phyloP scores from a whole-genome alignment of 2,113 vertebrate species.

The Greenwoodochromis staneri region DNA sequence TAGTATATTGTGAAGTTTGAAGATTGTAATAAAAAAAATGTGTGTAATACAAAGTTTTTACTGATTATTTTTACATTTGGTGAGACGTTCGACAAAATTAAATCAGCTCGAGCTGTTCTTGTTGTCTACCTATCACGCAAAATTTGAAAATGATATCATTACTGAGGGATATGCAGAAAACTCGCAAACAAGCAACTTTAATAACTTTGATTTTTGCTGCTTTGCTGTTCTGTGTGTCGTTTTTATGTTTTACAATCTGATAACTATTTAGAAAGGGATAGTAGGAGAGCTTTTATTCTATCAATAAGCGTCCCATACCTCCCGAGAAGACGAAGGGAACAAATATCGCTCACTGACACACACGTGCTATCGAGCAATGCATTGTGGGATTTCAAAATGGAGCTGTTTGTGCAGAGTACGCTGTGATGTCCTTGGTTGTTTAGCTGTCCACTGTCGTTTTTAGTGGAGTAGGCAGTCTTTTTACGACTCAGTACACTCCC shows the following conservation, averaged over 20 bases:
- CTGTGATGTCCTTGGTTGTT: background rate
- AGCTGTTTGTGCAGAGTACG: background rate
- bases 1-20: background rate
- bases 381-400: slow-evolving; percentile 67
- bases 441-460: background rate
- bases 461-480: background rate
- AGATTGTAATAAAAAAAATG: background rate
- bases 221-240: background rate
- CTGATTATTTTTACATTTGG: background rate
- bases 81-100: background rate
- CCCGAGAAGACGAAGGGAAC: background rate
- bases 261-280: background rate
- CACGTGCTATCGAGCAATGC: slow-evolving; percentile 40
- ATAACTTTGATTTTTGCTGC: background rate
- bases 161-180: background rate
- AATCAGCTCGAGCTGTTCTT: background rate
- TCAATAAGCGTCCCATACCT: background rate
- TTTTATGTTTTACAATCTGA: background rate
- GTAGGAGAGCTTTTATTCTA: background rate
- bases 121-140: background rate
- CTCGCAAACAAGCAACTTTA: background rate
- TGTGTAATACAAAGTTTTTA: background rate
- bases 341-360: background rate
- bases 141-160: background rate
- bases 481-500: too few species aligned